Conservation (phyloP, 2,113 vertebrate species). For the Glaucidium brasilianum region DNA sequence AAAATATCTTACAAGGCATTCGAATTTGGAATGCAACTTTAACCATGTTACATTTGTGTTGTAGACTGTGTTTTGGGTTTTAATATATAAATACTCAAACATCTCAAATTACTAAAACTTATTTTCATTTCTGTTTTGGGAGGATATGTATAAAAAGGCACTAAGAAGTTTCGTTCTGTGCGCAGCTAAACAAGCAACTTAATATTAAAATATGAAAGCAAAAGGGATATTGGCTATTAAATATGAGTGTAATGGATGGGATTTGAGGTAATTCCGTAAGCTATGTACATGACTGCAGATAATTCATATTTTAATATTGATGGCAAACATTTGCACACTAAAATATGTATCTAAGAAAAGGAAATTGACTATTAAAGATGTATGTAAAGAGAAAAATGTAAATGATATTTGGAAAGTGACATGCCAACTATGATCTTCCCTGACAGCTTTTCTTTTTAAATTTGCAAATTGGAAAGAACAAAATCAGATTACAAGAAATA, state of each 20-base stretch:
- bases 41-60: background rate
- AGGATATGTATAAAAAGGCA: background rate
- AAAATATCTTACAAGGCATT: background rate
- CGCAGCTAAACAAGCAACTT: background rate
- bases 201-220: constrained; percentile 35
- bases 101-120: background rate
- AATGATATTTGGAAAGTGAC: constrained; percentile 42
- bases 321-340: constrained; percentile 58
- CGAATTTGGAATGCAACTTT: background rate
- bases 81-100: background rate
- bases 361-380: constrained; percentile 60
- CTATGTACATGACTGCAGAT: constrained; percentile 8
- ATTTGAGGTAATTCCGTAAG: constrained; percentile 40
- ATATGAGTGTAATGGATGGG: constrained; percentile 21
- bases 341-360: constrained; percentile 57
- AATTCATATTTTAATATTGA: constrained; percentile 68
- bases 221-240: constrained; percentile 13
- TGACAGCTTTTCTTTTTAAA: constrained; percentile 40
- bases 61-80: background rate
- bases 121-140: background rate
- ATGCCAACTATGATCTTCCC: constrained; percentile 9
- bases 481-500: constrained; percentile 45
- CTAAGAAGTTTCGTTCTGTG: background rate
- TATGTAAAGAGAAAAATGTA: constrained; percentile 43
- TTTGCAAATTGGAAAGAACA: constrained; percentile 9